Evolutionary conservation across 2,113 vertebrate genomes (phyloP).

Genomic region (Aleadryas rufinucha): DNA sequence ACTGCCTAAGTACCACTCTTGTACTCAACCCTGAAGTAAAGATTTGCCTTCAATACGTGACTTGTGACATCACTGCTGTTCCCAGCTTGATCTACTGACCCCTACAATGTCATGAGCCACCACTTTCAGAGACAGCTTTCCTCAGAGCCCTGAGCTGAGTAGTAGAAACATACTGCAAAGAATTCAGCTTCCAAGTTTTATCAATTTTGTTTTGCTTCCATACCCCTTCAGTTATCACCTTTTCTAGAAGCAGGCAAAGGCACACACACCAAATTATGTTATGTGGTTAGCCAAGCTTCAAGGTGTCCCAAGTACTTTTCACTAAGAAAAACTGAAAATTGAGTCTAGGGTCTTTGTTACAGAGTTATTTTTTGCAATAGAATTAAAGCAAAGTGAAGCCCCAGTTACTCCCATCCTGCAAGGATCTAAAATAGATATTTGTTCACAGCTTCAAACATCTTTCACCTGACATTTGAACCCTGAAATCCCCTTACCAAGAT

Average conservation of each 20-base stretch:
- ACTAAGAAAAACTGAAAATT: neutral
- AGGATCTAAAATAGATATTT: neutral
- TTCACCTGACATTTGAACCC: neutral
- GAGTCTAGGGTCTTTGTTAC: neutral
- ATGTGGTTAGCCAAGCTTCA: neutral
- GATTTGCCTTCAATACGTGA: neutral
- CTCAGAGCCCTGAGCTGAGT: neutral
- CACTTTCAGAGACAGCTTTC: neutral
- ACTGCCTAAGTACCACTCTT: accelerated
- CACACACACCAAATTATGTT: neutral
- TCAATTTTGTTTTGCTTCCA: neutral
- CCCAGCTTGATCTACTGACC: neutral
- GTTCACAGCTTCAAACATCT: neutral
- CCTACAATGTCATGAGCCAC: neutral
- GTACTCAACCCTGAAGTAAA: neutral
- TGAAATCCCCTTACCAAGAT: neutral
- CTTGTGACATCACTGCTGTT: neutral
- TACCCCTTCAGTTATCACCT: neutral
- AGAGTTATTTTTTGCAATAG: neutral
- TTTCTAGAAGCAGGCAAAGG: neutral
- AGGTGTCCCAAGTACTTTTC: neutral
- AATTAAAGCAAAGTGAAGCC: neutral
- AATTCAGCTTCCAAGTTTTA: neutral
- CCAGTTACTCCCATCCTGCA: accelerated
- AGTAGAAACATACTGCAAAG: neutral